Conservation (phyloP, 2,888 invertebrate species). For the Rotaria socialis region DNA sequence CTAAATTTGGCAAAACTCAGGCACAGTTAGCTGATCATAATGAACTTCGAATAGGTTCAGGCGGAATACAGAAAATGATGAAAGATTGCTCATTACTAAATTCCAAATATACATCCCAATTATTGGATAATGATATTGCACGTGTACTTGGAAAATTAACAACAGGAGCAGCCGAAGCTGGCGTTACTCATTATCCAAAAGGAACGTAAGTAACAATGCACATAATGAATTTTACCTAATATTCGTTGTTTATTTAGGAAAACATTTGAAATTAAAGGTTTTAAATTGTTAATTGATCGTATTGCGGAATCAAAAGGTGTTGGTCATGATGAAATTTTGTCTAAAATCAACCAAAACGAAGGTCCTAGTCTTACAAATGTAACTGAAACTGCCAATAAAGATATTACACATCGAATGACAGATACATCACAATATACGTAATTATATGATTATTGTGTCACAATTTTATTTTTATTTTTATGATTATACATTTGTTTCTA, state of each 20-base stretch:
- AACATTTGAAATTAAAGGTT: slow-evolving; percentile 46
- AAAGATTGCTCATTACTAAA: slow-evolving; percentile 44
- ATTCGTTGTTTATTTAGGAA: slow-evolving; percentile 23
- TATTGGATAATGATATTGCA: slow-evolving; percentile 46
- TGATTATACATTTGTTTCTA: neutral
- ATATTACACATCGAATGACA: slow-evolving; percentile 45
- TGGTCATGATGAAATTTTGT: slow-evolving; percentile 32
- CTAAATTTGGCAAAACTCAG: slow-evolving; percentile 46
- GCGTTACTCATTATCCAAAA: slow-evolving; percentile 37
- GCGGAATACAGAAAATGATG: slow-evolving; percentile 45
- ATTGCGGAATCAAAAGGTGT: slow-evolving; percentile 43
- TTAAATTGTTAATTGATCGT: slow-evolving; percentile 41
- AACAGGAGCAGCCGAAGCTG: neutral
- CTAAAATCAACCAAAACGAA: slow-evolving; percentile 38
- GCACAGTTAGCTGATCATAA: slow-evolving; percentile 37
- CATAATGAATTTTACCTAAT: neutral
- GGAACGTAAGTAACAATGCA: slow-evolving; percentile 41
- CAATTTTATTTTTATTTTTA: neutral
- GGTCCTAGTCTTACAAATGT: slow-evolving; percentile 47
- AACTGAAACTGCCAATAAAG: slow-evolving; percentile 44
- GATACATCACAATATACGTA: slow-evolving; percentile 44
- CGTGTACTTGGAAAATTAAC: slow-evolving; percentile 46
- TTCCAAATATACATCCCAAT: slow-evolving; percentile 41
- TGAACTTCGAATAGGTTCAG: slow-evolving; percentile 38
- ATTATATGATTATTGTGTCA: neutral